phyloP scores from a whole-genome alignment of 2,113 vertebrate species.

The Pollimyrus isidori region DNA sequence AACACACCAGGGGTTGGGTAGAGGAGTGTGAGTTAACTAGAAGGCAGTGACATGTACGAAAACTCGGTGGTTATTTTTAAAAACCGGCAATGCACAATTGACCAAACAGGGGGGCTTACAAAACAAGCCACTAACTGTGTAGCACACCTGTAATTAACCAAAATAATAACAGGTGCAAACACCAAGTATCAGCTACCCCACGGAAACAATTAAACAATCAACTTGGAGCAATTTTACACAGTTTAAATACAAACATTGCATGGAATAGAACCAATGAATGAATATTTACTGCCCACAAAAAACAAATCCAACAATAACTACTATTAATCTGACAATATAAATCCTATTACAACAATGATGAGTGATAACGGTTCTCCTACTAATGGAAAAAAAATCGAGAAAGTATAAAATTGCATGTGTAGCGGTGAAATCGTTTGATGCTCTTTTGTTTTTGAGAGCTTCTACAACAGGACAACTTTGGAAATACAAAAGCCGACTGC shows the following conservation, averaged over 20 bases:
- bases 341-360: not conserved
- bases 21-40: not conserved
- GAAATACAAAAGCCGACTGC: not conserved
- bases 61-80: not conserved
- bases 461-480: not conserved
- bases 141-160: constrained; percentile 1
- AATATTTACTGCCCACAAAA: not conserved
- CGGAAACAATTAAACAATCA: not conserved
- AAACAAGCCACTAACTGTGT: constrained; percentile 4
- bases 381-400: not conserved
- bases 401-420: not conserved
- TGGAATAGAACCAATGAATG: not conserved
- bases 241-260: not conserved
- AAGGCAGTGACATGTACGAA: not conserved
- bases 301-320: not conserved
- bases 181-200: not conserved
- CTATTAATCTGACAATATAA: not conserved
- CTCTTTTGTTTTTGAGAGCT: not conserved
- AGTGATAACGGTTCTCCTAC: not conserved
- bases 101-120: not conserved
- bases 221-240: not conserved
- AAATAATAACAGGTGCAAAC: constrained; percentile 1
- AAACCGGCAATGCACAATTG: not conserved
- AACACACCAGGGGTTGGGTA: not conserved
- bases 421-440: not conserved